A percentile compares a stretch with the other conserved stretches of the same genome.
phyloP scores from a whole-genome alignment of 2,888 invertebrate species.

The Chymomyza caudatula region DNA sequence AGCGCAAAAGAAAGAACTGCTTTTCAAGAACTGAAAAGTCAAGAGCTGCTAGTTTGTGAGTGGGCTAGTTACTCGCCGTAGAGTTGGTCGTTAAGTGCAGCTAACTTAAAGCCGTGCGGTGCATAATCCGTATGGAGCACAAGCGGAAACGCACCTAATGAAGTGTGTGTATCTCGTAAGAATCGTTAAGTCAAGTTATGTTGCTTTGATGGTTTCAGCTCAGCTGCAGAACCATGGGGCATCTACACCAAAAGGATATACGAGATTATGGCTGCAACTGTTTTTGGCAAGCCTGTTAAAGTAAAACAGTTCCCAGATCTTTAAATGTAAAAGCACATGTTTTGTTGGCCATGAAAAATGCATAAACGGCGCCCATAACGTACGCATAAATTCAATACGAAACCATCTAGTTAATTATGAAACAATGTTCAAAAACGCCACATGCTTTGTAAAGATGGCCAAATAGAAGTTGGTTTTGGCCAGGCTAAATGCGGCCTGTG shows the following conservation, averaged over 20 bases:
- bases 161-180: background rate
- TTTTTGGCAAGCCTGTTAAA: background rate
- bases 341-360: background rate
- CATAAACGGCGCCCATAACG: background rate
- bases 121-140: background rate
- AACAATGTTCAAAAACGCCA: constrained; percentile 38
- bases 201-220: no score
- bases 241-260: background rate
- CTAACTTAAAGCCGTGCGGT: background rate
- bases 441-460: background rate
- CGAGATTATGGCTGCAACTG: background rate
- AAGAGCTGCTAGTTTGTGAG: background rate
- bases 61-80: background rate
- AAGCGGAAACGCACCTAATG: background rate
- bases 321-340: background rate
- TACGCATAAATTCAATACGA: constrained; percentile 46
- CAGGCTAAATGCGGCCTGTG: no score
- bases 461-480: no score
- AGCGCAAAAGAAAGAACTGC: background rate
- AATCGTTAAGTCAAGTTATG: background rate
- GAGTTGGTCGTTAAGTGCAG: background rate
- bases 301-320: background rate
- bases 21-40: background rate
- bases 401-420: constrained; percentile 69
- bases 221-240: background rate